Evolutionary conservation across 2,888 invertebrate species (phyloP), one percentile per base, ranked within the genome.

Genomic region (Tenthredo distinguenda): DNA sequence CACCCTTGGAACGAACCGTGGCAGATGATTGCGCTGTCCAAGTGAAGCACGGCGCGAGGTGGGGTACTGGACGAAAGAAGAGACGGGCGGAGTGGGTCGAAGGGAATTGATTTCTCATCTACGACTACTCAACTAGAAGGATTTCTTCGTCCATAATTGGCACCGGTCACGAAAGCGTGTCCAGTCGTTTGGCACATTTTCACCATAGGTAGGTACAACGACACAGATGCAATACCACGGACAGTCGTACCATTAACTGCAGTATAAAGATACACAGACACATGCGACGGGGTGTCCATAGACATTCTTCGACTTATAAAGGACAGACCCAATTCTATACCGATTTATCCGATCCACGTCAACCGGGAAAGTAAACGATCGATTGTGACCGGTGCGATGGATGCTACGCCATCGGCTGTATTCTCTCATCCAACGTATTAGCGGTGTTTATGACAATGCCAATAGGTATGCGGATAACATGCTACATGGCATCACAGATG

Each of bases 91-190:
- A 77, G n/a, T n/a, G 43, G 40, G 21, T 9, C 43, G 21, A 77
- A 62, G 34, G 43, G 77, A 21, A 65, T 79, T 62, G 81, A 65
- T 85, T 85, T 85, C 85, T 85, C 34, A 55, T 58, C 79, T 12
- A 81, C 55, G 79, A 47, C 77, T 62, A 85, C 58, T 84, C 55
- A 58, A 85, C 18, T 77, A 77, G 77, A 85, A 65, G 79, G 65
- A 85, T 85, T 85, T 85, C 85, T 85, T 79, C 85, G 74, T 18
- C 55, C 62, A 72, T 81, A 68, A 77, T 79, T 85, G 85, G 77
- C 76, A 85, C 62, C 84, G 74, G 84, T 74, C 85, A 85, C 58
- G 85, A 85, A 85, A 85, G 85, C 85, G 85, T 85, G 71, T 85
- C 85, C 74, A 31, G 26, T 37, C 58, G 85, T 81, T 58, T 40